Percentiles rank a stretch among this genome's conserved stretches.
phyloP scores from a whole-genome alignment of 1,140 invertebrate genomes.

The Philotrypesis tridentata region DNA sequence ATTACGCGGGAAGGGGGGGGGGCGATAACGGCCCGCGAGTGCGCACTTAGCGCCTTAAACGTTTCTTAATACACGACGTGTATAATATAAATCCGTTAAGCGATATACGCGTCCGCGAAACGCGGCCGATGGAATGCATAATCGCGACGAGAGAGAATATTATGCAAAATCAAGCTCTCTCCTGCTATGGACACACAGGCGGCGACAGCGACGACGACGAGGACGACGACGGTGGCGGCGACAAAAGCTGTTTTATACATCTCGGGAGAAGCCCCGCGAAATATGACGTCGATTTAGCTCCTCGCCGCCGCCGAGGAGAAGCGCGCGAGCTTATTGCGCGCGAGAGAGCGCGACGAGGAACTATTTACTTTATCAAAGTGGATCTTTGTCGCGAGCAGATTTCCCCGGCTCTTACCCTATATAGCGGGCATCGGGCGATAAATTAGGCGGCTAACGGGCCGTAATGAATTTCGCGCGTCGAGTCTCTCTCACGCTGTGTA shows the following conservation, averaged over 20 bases:
- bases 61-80: conserved; percentile 5
- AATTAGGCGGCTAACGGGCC: neutral
- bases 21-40: conserved; percentile 8
- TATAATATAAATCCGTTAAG: conserved; percentile 8
- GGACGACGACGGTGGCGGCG: too few species aligned
- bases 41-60: conserved; percentile 6
- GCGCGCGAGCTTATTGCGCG: neutral
- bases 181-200: neutral
- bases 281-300: conserved; percentile 14
- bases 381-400: conserved; percentile 10
- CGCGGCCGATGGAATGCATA: neutral
- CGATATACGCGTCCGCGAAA: neutral
- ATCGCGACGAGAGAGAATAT: neutral
- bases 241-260: neutral
- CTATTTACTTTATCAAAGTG: neutral
- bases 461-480: neutral
- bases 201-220: too few species aligned
- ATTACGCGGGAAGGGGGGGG: conserved; percentile 1
- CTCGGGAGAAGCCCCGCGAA: neutral
- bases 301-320: neutral
- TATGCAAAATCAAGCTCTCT: neutral
- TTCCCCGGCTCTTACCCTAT: neutral
- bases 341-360: neutral
- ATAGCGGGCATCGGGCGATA: neutral
- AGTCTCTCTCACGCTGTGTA: too few species aligned